Conservation (phyloP, 2,888 invertebrate species). For the Sinohyriopsis cumingii region DNA sequence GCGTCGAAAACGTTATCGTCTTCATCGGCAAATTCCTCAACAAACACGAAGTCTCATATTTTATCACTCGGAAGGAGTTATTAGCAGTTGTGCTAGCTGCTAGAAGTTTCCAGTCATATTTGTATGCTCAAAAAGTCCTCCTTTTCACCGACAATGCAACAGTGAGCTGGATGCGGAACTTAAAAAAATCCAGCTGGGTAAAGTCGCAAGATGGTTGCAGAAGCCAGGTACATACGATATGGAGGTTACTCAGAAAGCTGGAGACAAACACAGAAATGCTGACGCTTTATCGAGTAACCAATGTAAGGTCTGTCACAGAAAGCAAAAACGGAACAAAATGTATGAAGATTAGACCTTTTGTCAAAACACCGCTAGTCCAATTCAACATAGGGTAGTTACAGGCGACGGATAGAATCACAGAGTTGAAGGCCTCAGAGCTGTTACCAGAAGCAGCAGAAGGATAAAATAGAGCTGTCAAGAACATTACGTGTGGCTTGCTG, state of each 20-base stretch:
- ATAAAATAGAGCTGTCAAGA: too few species aligned
- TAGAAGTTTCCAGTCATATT: constrained; percentile 18
- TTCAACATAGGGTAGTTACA: too few species aligned
- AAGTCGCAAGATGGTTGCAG: constrained; percentile 19
- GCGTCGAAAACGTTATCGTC: constrained; percentile 12
- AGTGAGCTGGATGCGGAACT: constrained; percentile 20
- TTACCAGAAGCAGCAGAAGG: too few species aligned
- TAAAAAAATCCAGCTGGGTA: constrained; percentile 19
- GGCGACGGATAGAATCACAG: too few species aligned
- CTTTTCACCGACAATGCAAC: constrained; percentile 27
- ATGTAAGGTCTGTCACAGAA: not conserved
- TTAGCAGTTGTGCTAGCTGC: too few species aligned
- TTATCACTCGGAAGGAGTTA: too few species aligned
- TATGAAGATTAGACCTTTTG: too few species aligned
- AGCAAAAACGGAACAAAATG: too few species aligned
- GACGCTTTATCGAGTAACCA: constrained; percentile 14
- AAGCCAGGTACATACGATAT: constrained; percentile 16
- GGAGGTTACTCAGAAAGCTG: constrained; percentile 16
- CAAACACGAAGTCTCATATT: constrained; percentile 12
- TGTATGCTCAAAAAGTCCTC: constrained; percentile 24
- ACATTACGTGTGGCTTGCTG: too few species aligned
- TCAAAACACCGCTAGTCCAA: too few species aligned
- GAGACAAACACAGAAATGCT: constrained; percentile 21
- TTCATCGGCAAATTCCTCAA: constrained; percentile 19
- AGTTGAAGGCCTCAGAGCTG: not conserved